Evolutionary conservation across 2,888 invertebrate species (phyloP).

Genomic region (Tineola bisselliella): DNA sequence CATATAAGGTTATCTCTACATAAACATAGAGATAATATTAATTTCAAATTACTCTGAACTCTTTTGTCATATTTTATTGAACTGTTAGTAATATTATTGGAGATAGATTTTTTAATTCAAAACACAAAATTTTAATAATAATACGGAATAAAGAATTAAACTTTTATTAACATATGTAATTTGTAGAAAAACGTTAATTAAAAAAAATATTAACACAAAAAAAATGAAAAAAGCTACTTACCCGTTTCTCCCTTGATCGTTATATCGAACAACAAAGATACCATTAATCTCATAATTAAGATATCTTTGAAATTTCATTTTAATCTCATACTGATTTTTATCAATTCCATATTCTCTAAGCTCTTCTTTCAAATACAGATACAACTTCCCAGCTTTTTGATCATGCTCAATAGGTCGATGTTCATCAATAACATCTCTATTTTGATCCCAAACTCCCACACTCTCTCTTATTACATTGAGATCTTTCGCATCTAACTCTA

Average conservation of each 20-base stretch:
- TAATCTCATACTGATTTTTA: conserved; percentile 37
- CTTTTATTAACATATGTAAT: no score
- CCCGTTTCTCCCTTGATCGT: conserved; percentile 32
- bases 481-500: conserved; percentile 45
- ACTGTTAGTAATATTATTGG: no score
- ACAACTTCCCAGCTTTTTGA: conserved; percentile 32
- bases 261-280: conserved; percentile 41
- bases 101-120: no score
- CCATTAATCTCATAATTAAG: conserved; percentile 33
- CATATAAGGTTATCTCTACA: not conserved
- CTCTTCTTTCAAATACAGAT: conserved; percentile 41
- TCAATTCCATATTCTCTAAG: conserved; percentile 32
- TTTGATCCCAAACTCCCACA: conserved; percentile 35
- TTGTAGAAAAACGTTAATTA: no score
- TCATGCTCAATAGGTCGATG: conserved; percentile 42
- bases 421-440: conserved; percentile 36
- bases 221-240: conserved; percentile 17
- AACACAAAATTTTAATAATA: no score
- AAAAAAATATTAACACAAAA: no score
- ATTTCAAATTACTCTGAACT: not conserved
- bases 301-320: conserved; percentile 37
- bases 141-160: no score
- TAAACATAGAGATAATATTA: not conserved
- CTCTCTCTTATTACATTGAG: conserved; percentile 34
- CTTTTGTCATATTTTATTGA: no score